Evolutionary conservation across 2,797 vertebrate species (phyloP).

Genomic region (Podargus strigoides): DNA sequence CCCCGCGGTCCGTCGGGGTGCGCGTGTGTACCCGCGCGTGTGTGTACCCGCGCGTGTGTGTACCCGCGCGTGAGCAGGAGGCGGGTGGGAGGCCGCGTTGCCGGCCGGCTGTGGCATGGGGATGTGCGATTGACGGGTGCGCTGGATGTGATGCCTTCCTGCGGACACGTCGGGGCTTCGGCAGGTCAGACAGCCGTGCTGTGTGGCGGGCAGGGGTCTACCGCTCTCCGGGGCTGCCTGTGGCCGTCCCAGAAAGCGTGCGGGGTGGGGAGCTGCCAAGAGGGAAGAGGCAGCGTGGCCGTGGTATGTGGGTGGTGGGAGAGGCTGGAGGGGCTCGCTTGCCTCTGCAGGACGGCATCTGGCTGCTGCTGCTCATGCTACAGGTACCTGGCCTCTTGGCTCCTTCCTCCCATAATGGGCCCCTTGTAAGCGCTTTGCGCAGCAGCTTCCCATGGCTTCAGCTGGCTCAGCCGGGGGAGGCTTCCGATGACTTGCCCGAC

Average conservation of each 20-base stretch:
- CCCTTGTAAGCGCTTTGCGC: neutral
- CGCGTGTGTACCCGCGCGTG: neutral
- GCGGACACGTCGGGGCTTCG: neutral
- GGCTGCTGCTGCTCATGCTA: neutral
- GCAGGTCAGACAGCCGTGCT: neutral
- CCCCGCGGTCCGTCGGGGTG: fast-evolving
- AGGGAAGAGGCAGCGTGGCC: too few relatives aligned
- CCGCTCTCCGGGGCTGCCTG: neutral
- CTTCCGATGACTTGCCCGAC: conserved; percentile 32
- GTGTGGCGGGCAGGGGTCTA: too few relatives aligned
- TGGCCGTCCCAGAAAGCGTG: fast-evolving
- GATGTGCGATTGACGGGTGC: fast-evolving
- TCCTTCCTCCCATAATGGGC: neutral
- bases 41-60: neutral
- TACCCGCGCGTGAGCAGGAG: neutral
- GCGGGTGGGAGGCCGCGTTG: neutral
- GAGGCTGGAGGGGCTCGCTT: neutral
- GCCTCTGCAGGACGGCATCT: neutral
- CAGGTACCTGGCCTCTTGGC: conserved; percentile 36
- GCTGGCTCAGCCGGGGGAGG: conserved; percentile 18
- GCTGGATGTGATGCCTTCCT: neutral
- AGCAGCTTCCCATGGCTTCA: conserved; percentile 42
- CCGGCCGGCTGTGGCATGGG: fast-evolving
- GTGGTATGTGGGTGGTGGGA: neutral
- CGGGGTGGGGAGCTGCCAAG: neutral